These are phyloP conservation scores for Chaetophractus vellerosus DNA, from an alignment of 2,797 vertebrate genomes.

Conservation along the genomic window DNA sequence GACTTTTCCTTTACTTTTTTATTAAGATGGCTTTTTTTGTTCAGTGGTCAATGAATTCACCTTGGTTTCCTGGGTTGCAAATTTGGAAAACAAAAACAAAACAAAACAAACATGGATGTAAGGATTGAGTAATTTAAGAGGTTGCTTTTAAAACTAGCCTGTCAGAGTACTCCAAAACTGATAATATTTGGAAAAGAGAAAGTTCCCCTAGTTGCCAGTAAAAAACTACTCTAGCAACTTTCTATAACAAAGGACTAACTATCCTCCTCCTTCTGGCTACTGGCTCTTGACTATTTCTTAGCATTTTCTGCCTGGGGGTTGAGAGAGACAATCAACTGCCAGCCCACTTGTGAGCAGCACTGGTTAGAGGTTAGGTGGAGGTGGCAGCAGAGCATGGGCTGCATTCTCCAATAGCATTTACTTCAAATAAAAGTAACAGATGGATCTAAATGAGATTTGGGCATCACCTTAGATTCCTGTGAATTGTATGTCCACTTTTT, in stretches of 20 bases:
- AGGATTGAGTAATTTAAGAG: background rate
- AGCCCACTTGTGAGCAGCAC: background rate
- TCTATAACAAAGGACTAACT: background rate
- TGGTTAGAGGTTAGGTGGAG: background rate
- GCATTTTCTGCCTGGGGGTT: background rate
- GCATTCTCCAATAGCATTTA: background rate
- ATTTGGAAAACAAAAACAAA: background rate
- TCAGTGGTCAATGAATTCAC: background rate
- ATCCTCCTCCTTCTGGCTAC: background rate
- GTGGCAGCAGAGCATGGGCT: background rate
- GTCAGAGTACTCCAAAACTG: background rate
- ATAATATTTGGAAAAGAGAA: background rate
- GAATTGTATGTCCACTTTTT: background rate
- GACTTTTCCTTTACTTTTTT: too few relatives aligned
- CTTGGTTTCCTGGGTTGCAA: background rate
- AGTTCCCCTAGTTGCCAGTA: background rate
- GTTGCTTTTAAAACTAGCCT: background rate
- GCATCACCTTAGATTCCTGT: background rate
- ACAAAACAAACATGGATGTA: background rate
- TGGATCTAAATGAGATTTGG: background rate
- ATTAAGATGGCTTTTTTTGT: background rate
- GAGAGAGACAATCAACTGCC: background rate
- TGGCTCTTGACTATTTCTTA: background rate
- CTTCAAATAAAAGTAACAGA: slow-evolving; percentile 16
- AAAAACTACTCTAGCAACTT: background rate